Evolutionary conservation across 1,140 invertebrate species (phyloP).

Genomic region (Nomia melanderi): DNA sequence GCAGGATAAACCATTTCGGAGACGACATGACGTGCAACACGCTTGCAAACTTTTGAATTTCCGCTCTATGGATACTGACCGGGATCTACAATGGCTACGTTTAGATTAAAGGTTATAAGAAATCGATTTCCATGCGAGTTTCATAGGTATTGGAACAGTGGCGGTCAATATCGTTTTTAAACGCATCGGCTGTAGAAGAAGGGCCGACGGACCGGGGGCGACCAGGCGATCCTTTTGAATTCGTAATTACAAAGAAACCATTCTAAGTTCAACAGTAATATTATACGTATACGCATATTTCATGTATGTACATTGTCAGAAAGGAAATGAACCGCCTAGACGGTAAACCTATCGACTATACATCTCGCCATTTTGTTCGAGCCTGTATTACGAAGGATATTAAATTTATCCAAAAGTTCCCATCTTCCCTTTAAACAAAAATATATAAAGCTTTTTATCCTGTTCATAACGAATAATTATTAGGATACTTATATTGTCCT

Average conservation of each 20-base stretch:
- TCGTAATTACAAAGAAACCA: conserved; percentile 18
- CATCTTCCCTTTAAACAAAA: neutral
- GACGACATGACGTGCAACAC: neutral
- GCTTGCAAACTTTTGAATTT: neutral
- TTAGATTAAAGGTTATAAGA: conserved; percentile 6
- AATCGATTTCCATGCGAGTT: conserved; percentile 15
- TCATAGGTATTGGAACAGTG: neutral
- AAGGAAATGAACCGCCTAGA: neutral
- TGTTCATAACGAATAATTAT: too few species aligned
- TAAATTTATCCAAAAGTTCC: neutral
- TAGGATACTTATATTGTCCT: too few species aligned
- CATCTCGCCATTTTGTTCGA: neutral
- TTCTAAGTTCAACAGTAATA: conserved; percentile 11
- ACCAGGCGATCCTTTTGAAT: neutral
- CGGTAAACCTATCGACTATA: neutral
- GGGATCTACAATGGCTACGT: conserved; percentile 8
- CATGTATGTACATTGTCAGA: neutral
- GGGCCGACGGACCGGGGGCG: neutral
- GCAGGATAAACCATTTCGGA: neutral
- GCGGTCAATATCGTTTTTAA: neutral
- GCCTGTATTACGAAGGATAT: neutral
- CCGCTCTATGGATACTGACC: neutral
- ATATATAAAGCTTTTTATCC: too few species aligned
- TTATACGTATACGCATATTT: conserved; percentile 8
- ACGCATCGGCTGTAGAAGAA: neutral